Percentiles rank a stretch among this genome's conserved stretches.
These are phyloP conservation scores for Smittia aterrima DNA, from an alignment of 2,888 invertebrate genomes.

Conservation along the genomic window DNA sequence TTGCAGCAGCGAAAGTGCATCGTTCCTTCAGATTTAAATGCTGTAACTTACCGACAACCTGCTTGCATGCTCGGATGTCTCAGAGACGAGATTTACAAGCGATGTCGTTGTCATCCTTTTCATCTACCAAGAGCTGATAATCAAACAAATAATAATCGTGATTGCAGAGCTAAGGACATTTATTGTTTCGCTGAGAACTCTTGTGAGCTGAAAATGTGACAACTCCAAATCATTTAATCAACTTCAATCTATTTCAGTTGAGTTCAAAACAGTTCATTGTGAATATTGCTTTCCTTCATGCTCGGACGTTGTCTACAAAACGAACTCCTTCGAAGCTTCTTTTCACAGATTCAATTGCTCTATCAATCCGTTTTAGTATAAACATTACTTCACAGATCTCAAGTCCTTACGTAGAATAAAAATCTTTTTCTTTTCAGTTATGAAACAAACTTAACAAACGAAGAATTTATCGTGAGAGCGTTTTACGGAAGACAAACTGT, in stretches of 20 bases:
- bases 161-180: constrained; percentile 51
- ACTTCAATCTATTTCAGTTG: constrained; percentile 45
- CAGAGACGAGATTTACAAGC: constrained; percentile 47
- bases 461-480: constrained; percentile 50
- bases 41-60: constrained; percentile 50
- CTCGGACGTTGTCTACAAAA: constrained; percentile 52
- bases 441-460: constrained; percentile 44
- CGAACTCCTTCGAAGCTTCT: constrained; percentile 49
- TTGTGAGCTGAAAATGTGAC: constrained; percentile 46
- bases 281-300: constrained; percentile 52
- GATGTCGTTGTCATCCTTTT: constrained; percentile 52
- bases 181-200: constrained; percentile 49
- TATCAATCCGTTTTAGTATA: constrained; percentile 50
- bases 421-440: constrained; percentile 42
- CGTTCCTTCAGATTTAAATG: constrained; percentile 49
- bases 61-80: constrained; percentile 51
- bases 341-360: constrained; percentile 44
- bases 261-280: constrained; percentile 50
- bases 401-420: no score
- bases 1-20: constrained; percentile 51
- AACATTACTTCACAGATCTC: no score
- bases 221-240: no score
- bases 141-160: constrained; percentile 45
- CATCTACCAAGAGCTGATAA: constrained; percentile 48
- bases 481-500: constrained; percentile 52